Conservation (phyloP, 2,113 vertebrate genomes). For the Polyodon spathula region DNA sequence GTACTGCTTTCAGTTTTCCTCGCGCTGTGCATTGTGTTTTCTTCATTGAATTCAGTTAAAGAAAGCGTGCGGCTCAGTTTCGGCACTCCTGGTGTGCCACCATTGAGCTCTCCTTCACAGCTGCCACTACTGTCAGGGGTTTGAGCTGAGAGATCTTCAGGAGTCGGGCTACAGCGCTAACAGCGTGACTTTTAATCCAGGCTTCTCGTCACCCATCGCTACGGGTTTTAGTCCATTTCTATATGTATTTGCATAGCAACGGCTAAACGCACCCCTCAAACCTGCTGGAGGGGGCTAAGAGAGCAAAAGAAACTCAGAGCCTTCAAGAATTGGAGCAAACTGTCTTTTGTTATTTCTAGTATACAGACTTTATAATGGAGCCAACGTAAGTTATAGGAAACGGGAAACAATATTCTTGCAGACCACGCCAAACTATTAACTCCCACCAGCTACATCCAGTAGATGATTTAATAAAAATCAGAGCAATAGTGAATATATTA, state of each 20-base stretch:
- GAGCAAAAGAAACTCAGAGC: conserved; percentile 20
- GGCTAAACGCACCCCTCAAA: conserved; percentile 28
- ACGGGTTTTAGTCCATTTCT: conserved; percentile 41
- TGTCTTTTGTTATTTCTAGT: conserved; percentile 29
- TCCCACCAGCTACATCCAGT: conserved; percentile 26
- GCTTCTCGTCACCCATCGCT: conserved; percentile 40
- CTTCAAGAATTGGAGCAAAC: conserved; percentile 1
- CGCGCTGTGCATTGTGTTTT: conserved; percentile 49
- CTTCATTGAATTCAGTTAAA: conserved; percentile 19
- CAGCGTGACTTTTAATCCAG: conserved; percentile 48
- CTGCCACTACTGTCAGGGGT: conserved; percentile 47
- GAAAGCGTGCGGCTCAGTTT: conserved; percentile 19
- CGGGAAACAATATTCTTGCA: conserved; percentile 1
- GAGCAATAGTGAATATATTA: conserved; percentile 36
- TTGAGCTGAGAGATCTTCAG: conserved; percentile 11
- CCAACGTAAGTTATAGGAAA: conserved; percentile 28
- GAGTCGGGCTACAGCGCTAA: conserved; percentile 35
- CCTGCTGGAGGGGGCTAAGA: conserved; percentile 54
- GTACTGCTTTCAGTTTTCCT: no score
- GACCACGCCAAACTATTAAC: conserved; percentile 41
- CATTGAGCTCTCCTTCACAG: conserved; percentile 64
- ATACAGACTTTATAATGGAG: conserved; percentile 32
- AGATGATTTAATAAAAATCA: conserved; percentile 18
- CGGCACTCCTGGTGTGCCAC: conserved; percentile 49
- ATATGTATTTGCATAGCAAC: conserved; percentile 58